Evolutionary conservation across 64 coral and sea anemone genomes (phyloP), one percentile per base, ranked within the genome.

Genomic region (Stichodactyla mertensii): DNA sequence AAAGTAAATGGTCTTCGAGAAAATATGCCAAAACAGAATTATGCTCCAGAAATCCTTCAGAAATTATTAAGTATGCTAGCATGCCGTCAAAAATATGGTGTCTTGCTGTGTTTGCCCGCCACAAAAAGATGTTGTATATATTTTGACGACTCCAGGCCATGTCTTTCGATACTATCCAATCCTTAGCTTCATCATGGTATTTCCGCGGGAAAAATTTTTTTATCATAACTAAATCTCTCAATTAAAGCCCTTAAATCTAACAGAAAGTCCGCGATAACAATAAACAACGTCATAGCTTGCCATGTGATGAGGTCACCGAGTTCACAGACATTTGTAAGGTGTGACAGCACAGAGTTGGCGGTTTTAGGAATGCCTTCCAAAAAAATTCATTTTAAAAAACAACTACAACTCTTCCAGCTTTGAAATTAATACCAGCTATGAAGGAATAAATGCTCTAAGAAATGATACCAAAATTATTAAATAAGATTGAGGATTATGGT

Each of bases 281-380:
- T 66, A 20, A 66, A 66, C 9, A 71, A 74, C 69, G 69, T 74
- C 69, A 74, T 74, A 74, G 69, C 62, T 22, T 2, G 62, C 69
- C 69, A 74, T 74, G 69, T 74, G 69, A 74, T 74, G 69, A 74
- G 26, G 69, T 74, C 69, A 74, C 62, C 12, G 24, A 74, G 69
- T 74, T 74, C 69, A 74, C 69, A 74, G 69, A 74, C 69, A 11
- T 0, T 26, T 6, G 18, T 23, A 74, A 74, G 69, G 69, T 74
- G 69, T 74, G 69, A 74, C 69, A 74, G 10, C 69, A 9, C 24
- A 74, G 69, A 74, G 69, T 74, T 74, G 69, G 69, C 69, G 69
- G 69, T 74, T 74, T 74, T 74, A 13, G 69, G 69, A 28, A 74
- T 74, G 69, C 12, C 22, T 26, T 74, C 24, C 10, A 74, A 74